phyloP scores from a whole-genome alignment of 2,797 vertebrate species.

The Taeniopygia guttata region DNA sequence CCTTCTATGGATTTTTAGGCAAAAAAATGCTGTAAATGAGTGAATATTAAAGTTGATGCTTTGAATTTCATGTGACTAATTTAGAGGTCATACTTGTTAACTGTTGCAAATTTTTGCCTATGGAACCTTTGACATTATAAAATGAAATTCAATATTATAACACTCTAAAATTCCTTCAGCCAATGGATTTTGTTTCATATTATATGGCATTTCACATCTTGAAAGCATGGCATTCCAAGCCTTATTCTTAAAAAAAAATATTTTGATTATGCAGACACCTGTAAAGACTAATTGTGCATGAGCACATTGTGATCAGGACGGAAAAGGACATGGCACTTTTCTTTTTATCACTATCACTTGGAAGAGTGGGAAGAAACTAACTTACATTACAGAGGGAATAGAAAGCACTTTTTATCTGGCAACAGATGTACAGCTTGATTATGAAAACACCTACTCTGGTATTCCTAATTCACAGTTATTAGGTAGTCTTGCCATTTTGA shows the following conservation, averaged over 20 bases:
- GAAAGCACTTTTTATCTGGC: background rate
- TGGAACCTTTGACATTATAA: constrained; percentile 72
- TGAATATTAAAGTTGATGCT: constrained; percentile 67
- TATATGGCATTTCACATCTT: constrained; percentile 65
- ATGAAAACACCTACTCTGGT: background rate
- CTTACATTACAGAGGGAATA: background rate
- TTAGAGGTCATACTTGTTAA: constrained; percentile 73
- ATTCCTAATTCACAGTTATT: background rate
- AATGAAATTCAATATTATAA: constrained; percentile 76
- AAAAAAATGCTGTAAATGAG: constrained; percentile 21
- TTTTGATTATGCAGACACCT: constrained; percentile 38
- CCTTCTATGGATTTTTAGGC: background rate
- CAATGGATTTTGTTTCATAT: constrained; percentile 72
- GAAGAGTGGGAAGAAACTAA: background rate
- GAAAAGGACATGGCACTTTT: background rate
- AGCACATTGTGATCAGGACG: background rate
- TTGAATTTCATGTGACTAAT: constrained; percentile 78
- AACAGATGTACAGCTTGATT: background rate
- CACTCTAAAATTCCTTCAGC: constrained; percentile 68
- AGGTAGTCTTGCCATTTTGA: background rate
- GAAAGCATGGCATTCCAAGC: constrained; percentile 62
- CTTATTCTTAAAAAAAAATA: constrained; percentile 31
- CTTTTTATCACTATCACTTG: background rate
- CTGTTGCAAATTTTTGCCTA: constrained; percentile 75
- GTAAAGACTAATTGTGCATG: background rate